Percentiles rank a stretch among this genome's conserved stretches.
Conservation (phyloP, 2,888 invertebrate genomes). For the Tipula lateralis region DNA sequence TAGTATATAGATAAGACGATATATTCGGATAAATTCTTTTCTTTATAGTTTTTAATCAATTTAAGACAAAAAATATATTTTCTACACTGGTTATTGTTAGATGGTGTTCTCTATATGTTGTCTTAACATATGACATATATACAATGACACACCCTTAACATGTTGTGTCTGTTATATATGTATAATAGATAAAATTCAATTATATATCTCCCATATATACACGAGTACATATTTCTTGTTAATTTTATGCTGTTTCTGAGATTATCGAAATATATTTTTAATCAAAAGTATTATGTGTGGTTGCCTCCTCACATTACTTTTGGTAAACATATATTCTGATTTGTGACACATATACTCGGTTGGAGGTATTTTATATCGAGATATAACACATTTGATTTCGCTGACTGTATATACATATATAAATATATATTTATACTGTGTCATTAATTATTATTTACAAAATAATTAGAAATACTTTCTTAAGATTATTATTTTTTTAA, state of each 20-base stretch:
- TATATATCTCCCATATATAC: background rate
- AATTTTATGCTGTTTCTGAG: conserved; percentile 13
- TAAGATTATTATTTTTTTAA: background rate
- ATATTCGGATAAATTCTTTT: conserved; percentile 2
- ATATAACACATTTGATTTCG: background rate
- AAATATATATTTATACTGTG: no score
- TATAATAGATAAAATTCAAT: background rate
- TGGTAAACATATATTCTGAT: background rate
- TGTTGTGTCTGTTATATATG: background rate
- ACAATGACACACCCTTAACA: conserved; percentile 5
- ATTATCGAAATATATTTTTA: background rate
- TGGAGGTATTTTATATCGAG: background rate
- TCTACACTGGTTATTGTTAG: background rate
- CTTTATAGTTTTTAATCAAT: conserved; percentile 19
- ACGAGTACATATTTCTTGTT: background rate
- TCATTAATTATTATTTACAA: background rate
- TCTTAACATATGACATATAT: background rate
- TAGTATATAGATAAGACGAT: background rate
- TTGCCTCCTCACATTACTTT: background rate
- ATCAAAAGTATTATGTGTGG: background rate
- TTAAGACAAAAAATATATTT: background rate
- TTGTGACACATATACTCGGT: background rate
- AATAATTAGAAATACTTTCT: background rate
- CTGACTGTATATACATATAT: background rate
- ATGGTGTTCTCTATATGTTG: background rate